These are phyloP conservation scores for Scaptodrosophila lebanonensis DNA, from an alignment of 1,140 invertebrate genomes.

Conservation along the genomic window DNA sequence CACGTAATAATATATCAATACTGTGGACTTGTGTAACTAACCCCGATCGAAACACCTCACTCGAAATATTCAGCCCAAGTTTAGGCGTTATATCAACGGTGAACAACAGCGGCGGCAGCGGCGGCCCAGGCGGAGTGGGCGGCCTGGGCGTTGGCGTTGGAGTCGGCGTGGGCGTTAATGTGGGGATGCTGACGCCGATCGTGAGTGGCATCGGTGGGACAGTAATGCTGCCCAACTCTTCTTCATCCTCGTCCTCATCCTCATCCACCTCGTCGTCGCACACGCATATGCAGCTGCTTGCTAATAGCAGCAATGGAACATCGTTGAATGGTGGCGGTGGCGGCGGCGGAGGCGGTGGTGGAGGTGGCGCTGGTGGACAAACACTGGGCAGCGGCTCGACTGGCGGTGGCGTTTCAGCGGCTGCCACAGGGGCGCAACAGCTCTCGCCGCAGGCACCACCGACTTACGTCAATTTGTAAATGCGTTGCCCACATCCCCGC, in stretches of 20 bases:
- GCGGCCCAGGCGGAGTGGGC: slow-evolving; percentile 10
- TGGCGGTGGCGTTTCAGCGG: not conserved
- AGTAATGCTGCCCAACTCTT: slow-evolving; percentile 66
- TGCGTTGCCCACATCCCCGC: not conserved
- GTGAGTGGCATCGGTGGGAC: slow-evolving; percentile 54
- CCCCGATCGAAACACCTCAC: slow-evolving; percentile 5
- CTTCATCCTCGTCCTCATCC: slow-evolving; percentile 71
- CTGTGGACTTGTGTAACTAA: slow-evolving; percentile 43
- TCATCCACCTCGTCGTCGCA: slow-evolving; percentile 75
- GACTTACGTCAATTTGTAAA: slow-evolving; percentile 93
- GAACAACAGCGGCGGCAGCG: slow-evolving; percentile 34
- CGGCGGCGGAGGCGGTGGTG: slow-evolving; percentile 80
- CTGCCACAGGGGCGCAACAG: slow-evolving; percentile 79
- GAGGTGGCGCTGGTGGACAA: slow-evolving; percentile 79
- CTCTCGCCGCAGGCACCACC: slow-evolving; percentile 90
- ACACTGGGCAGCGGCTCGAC: not conserved
- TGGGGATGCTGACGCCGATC: slow-evolving; percentile 55
- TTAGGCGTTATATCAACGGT: slow-evolving; percentile 45
- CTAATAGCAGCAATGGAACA: slow-evolving; percentile 77
- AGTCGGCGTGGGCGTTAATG: slow-evolving; percentile 42
- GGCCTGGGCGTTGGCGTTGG: slow-evolving; percentile 29
- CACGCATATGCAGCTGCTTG: slow-evolving; percentile 65
- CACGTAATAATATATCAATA: slow-evolving; percentile 26
- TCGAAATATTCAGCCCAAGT: slow-evolving; percentile 30
- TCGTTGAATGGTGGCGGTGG: slow-evolving; percentile 81